Conservation (phyloP, 2,113 vertebrate genomes). For the Elaphurus davidianus region DNA sequence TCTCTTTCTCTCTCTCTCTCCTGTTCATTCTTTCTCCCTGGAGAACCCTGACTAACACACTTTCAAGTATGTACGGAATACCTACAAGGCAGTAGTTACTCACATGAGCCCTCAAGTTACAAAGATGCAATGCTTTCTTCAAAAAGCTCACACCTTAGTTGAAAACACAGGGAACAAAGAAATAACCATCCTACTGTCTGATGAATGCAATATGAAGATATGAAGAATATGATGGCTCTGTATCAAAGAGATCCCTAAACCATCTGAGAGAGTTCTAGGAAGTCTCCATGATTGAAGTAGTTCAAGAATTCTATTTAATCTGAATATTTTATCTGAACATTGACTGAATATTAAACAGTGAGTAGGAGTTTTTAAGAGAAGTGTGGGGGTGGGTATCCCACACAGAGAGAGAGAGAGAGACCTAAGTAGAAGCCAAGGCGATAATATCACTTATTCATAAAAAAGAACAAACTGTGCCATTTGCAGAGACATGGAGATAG, state of each 20-base stretch:
- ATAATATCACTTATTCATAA: background rate
- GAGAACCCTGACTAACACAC: background rate
- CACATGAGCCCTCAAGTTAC: conserved; percentile 2
- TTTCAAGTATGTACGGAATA: background rate
- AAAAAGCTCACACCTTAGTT: background rate
- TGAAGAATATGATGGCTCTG: background rate
- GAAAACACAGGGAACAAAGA: background rate
- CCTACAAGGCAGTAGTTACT: background rate
- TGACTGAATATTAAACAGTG: background rate
- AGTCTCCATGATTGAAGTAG: background rate
- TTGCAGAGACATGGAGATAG: background rate
- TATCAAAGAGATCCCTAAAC: background rate
- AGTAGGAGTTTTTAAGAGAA: background rate
- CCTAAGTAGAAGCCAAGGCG: background rate
- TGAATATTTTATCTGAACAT: background rate
- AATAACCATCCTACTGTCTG: background rate
- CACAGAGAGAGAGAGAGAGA: background rate
- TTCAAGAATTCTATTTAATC: conserved; percentile 11
- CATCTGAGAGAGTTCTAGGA: background rate
- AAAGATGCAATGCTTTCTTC: background rate
- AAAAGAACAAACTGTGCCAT: background rate
- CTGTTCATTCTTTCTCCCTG: background rate
- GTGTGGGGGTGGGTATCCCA: background rate
- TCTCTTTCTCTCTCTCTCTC: background rate
- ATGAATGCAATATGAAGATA: background rate